phyloP scores from a whole-genome alignment of 2,113 vertebrate species.

The Cnemophilus loriae region DNA sequence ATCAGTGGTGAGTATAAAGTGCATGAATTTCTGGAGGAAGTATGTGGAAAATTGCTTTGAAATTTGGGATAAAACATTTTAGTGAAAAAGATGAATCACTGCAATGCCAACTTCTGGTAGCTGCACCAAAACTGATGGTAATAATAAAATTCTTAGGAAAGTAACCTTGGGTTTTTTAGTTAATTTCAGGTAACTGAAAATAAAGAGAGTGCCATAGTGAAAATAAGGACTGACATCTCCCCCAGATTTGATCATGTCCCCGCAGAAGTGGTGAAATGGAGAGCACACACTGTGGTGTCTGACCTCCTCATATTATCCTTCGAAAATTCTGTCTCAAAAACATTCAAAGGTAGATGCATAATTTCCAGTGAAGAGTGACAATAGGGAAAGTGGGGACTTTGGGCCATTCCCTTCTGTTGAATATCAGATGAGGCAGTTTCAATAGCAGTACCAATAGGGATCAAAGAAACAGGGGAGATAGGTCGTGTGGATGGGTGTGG shows the following conservation, averaged over 20 bases:
- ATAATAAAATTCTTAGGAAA: neutral
- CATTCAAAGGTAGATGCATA: neutral
- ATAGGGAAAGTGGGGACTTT: neutral
- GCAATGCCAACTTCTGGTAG: neutral
- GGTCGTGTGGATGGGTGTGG: neutral
- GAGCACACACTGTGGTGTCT: fast-evolving
- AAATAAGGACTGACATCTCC: neutral
- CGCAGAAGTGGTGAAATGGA: neutral
- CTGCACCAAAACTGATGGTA: neutral
- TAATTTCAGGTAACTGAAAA: neutral
- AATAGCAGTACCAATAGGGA: neutral
- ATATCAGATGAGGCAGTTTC: neutral
- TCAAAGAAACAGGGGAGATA: neutral
- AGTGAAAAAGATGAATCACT: neutral
- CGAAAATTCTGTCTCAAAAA: neutral
- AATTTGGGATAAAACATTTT: neutral
- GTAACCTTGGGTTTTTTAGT: neutral
- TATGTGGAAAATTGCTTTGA: neutral
- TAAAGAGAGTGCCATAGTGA: neutral
- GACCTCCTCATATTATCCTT: neutral
- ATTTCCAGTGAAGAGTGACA: neutral
- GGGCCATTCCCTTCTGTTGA: neutral
- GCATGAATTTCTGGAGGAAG: neutral
- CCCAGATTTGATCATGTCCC: neutral
- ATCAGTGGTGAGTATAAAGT: neutral